A percentile compares a stretch with the other conserved stretches of the same genome.
Evolutionary conservation across 1,140 invertebrate species (phyloP).

Genomic region (Aplysia californica): DNA sequence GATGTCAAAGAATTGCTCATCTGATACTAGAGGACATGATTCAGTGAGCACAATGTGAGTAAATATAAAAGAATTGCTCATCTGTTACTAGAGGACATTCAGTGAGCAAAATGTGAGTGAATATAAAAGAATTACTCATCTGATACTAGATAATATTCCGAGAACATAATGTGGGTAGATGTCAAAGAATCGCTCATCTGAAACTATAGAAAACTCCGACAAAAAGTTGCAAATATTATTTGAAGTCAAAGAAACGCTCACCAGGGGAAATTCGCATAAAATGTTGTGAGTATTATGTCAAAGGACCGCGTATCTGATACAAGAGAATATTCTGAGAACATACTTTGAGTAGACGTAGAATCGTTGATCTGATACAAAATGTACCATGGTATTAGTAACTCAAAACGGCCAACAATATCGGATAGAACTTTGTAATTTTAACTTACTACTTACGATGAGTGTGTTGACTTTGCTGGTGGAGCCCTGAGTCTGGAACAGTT

Average conservation of each 20-base stretch:
- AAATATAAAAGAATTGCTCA: too few relatives aligned
- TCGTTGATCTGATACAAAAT: not conserved
- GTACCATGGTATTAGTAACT: not conserved
- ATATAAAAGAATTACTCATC: too few relatives aligned
- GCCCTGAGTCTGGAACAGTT: slow-evolving; percentile 8
- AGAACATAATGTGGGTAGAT: too few relatives aligned
- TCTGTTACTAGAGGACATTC: too few relatives aligned
- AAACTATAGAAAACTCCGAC: not conserved
- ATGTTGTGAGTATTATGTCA: not conserved
- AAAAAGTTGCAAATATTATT: too few relatives aligned
- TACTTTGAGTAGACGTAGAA: not conserved
- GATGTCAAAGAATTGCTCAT: not conserved
- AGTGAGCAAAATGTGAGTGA: too few relatives aligned
- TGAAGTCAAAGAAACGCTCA: not conserved
- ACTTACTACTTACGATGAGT: not conserved
- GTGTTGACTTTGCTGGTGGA: not conserved
- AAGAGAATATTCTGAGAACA: not conserved
- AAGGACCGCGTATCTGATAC: not conserved
- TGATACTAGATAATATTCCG: not conserved
- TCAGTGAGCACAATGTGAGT: too few relatives aligned
- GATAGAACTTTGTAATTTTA: not conserved
- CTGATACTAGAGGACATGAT: not conserved
- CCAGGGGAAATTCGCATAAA: not conserved
- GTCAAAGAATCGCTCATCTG: not conserved
- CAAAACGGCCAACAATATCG: not conserved